Percentiles rank a stretch among this genome's conserved stretches.
Conservation (phyloP, 2,113 vertebrate species). For the Albula goreensis region DNA sequence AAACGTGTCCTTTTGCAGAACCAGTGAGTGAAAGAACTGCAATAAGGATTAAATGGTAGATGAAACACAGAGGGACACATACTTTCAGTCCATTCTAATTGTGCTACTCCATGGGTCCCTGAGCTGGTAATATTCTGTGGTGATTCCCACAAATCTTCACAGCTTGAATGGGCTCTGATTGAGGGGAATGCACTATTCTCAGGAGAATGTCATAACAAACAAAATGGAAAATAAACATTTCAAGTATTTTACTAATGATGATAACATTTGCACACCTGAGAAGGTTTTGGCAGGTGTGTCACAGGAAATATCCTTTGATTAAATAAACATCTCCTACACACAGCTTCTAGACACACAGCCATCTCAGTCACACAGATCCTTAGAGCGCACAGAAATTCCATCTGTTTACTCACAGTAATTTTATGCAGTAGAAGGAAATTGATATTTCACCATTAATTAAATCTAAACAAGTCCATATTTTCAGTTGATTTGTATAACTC, state of each 20-base stretch:
- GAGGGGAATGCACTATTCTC: neutral
- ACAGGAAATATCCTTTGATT: conserved; percentile 3
- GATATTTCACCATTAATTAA: neutral
- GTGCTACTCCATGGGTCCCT: neutral
- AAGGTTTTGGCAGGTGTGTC: neutral
- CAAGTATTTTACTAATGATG: neutral
- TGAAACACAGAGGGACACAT: neutral
- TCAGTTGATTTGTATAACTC: neutral
- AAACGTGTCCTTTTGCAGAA: neutral
- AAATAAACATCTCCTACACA: neutral
- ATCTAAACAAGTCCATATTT: neutral
- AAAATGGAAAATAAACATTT: neutral
- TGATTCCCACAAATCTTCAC: neutral
- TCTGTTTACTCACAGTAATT: neutral
- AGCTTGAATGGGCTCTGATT: neutral
- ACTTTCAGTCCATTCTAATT: neutral
- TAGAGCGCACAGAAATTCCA: neutral
- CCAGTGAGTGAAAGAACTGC: neutral
- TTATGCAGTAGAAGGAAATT: neutral
- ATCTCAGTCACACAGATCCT: neutral
- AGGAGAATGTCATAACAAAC: neutral
- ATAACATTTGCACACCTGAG: conserved; percentile 1
- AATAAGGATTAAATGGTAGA: neutral
- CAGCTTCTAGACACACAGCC: neutral
- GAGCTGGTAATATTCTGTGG: neutral